Percentiles rank a stretch among this genome's conserved stretches.
These are phyloP conservation scores for Clinocottus analis DNA, from an alignment of 2,113 vertebrate genomes.

Conservation along the genomic window DNA sequence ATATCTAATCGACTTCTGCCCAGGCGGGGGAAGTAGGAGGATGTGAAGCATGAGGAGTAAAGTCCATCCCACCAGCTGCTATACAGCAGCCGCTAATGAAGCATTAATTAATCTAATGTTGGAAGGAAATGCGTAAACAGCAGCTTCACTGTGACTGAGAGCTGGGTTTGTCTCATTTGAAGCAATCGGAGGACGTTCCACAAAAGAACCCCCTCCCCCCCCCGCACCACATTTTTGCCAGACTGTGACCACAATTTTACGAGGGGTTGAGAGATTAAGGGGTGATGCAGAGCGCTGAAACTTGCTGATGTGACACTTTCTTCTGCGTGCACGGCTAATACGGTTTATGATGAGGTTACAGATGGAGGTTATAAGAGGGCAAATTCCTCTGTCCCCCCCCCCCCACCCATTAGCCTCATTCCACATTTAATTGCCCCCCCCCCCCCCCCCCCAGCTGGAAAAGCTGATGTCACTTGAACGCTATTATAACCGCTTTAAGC, in stretches of 20 bases:
- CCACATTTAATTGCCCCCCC: slow-evolving; percentile 74
- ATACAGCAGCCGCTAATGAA: slow-evolving; percentile 58
- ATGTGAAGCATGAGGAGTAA: slow-evolving; percentile 39
- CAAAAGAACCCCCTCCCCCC: slow-evolving; percentile 40
- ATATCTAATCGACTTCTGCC: slow-evolving; percentile 21
- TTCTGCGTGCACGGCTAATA: slow-evolving; percentile 44
- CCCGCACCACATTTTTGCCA: slow-evolving; percentile 54
- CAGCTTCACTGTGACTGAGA: slow-evolving; percentile 28
- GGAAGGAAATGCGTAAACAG: slow-evolving; percentile 62
- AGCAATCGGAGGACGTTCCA: slow-evolving; percentile 63
- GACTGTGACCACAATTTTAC: slow-evolving; percentile 62
- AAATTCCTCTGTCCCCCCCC: slow-evolving; percentile 61
- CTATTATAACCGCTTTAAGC: slow-evolving; percentile 69
- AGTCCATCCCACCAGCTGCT: slow-evolving; percentile 41
- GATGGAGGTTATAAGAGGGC: slow-evolving; percentile 63
- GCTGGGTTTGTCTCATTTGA: slow-evolving; percentile 53
- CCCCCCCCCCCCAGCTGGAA: slow-evolving; percentile 76
- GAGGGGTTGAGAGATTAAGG: slow-evolving; percentile 56
- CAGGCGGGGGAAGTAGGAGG: background rate
- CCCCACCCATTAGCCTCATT: slow-evolving; percentile 37
- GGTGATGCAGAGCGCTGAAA: slow-evolving; percentile 56
- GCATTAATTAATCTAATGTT: slow-evolving; percentile 72
- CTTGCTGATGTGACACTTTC: slow-evolving; percentile 68
- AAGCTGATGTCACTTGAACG: slow-evolving; percentile 76
- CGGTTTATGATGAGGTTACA: slow-evolving; percentile 66